Conservation (phyloP, 2,113 vertebrate species). For the Sinocyclocheilus rhinocerous region DNA sequence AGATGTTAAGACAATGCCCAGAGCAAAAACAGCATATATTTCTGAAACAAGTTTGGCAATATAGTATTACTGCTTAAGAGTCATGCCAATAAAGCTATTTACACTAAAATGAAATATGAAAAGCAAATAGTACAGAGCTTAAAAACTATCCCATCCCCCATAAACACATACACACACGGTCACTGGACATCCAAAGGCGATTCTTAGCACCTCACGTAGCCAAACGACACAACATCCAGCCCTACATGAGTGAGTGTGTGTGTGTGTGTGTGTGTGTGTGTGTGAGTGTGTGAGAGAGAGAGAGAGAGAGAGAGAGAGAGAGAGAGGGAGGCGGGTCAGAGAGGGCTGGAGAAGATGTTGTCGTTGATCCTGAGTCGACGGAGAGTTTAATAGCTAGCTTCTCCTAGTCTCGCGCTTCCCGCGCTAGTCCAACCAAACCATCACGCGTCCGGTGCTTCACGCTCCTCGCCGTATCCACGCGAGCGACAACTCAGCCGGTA, state of each 20-base stretch:
- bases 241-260: conserved; percentile 35
- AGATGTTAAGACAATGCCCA: background rate
- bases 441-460: conserved; percentile 51
- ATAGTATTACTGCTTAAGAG: background rate
- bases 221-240: conserved; percentile 72
- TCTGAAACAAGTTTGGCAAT: conserved; percentile 42
- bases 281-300: conserved; percentile 54
- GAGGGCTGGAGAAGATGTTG: conserved; percentile 38
- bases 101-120: background rate
- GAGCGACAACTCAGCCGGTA: conserved; percentile 67
- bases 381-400: background rate
- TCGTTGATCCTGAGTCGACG: conserved; percentile 21
- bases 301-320: conserved; percentile 45
- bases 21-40: background rate
- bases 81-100: background rate
- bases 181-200: conserved; percentile 66
- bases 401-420: conserved; percentile 68
- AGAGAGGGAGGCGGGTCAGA: conserved; percentile 43
- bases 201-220: conserved; percentile 74
- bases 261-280: conserved; percentile 46
- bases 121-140: background rate
- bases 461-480: conserved; percentile 71
- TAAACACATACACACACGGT: conserved; percentile 46
- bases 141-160: conserved; percentile 10
- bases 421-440: conserved; percentile 67